Base-by-base conservation (phyloP, 1,140 invertebrate species). In the Druon quercuslanigerum region DNA sequence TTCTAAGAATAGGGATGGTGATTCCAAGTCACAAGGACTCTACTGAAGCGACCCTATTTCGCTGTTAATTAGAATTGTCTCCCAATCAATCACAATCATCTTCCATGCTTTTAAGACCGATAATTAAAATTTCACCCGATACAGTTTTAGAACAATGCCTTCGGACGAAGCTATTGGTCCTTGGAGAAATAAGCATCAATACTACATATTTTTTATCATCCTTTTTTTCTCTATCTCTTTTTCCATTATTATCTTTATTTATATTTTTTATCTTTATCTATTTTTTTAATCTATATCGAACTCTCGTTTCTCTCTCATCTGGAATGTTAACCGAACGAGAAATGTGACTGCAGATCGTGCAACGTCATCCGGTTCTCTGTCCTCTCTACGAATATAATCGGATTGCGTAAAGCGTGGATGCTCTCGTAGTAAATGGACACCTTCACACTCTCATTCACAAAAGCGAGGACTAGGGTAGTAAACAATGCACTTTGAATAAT, bases 171-270 rank as follows among this genome's bases (percentile, higher is more conserved):
- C 33, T 40, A 66, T 66, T 66, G 60, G 7, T 66, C 33, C 60
- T 66, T 66, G 14, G 60, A 33, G 60, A 66, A 66, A 66, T 66
- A 66, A 66, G 60, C 60, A 33, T 66, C 60, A 13, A 66, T 66
- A 33, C 33, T 66, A 7, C 4, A 40, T 66, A 46, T 66, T 66
- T 66, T 40, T 33, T n/a, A 16, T n/a, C 16, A 7, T 40, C 20
- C 16, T 16, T 13, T 33, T 33, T 40, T 14, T 66, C 60, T 40
- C n/a, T 66, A 46, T 46, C n/a, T 17, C 4, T 19, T 66, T 66
- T 57, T 57, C 9, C 25, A 66, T 66, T 16, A 13, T 8, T 6
- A 14, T 17, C 52, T 19, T 7, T 54, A n/a, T 17, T 19, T 17
- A 0, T 17, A 5, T 3, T 33, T 13, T 66, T 46, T 5, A 66